Percentiles rank a stretch among this genome's conserved stretches.
phyloP scores from a whole-genome alignment of 2,113 vertebrate genomes.

The Cephalopterus ornatus region DNA sequence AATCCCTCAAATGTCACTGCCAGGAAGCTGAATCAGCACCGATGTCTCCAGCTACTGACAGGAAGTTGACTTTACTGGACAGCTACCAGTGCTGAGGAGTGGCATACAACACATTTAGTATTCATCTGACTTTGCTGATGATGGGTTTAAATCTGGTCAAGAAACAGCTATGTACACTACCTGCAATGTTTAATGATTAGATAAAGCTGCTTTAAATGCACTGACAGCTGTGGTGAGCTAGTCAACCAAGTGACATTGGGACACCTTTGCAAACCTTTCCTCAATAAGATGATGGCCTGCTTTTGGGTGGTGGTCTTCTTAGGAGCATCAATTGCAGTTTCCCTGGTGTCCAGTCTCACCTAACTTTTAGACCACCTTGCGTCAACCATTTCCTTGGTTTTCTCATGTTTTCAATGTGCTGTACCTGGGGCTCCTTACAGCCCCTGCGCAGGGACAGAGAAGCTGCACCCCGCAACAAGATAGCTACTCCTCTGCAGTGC shows the following conservation, averaged over 20 bases:
- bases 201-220: not conserved
- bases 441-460: too few species aligned
- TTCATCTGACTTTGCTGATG: not conserved
- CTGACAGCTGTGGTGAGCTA: not conserved
- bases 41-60: not conserved
- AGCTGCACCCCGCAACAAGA: not conserved
- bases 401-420: not conserved
- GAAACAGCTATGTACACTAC: not conserved
- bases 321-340: not conserved
- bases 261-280: not conserved
- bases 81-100: not conserved
- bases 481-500: rapidly evolving
- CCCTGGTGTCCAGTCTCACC: not conserved
- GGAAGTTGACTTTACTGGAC: not conserved
- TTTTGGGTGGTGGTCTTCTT: not conserved
- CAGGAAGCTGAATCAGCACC: not conserved
- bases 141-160: not conserved
- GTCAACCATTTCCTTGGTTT: not conserved
- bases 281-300: not conserved
- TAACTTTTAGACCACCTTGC: not conserved
- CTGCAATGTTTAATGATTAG: not conserved
- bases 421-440: not conserved
- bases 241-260: not conserved
- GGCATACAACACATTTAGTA: not conserved
- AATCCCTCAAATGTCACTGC: not conserved